Evolutionary conservation across 1,140 invertebrate species (phyloP).

Genomic region (Pollicipes pollicipes): DNA sequence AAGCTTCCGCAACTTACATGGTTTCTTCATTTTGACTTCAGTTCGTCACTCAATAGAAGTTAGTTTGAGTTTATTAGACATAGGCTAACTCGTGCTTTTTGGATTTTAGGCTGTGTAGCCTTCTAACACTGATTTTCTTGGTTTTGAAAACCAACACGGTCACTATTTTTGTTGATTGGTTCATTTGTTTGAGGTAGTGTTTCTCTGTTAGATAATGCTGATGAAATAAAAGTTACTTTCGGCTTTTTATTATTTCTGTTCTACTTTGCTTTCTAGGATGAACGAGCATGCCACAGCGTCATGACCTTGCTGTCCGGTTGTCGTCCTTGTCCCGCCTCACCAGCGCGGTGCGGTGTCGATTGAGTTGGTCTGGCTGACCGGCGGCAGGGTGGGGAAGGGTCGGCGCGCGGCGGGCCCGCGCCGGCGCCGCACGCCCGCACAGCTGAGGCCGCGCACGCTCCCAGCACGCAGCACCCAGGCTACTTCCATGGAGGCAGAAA

Average conservation of each 20-base stretch:
- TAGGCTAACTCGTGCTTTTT: slow-evolving; percentile 1
- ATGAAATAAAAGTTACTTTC: slow-evolving; percentile 2
- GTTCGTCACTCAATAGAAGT: background rate
- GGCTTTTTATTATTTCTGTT: background rate
- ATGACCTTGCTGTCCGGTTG: background rate
- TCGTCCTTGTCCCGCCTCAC: background rate
- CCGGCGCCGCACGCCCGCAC: too few relatives aligned
- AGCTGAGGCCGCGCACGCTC: too few relatives aligned
- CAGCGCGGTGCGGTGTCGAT: too few relatives aligned
- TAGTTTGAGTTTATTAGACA: background rate
- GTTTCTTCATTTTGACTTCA: background rate
- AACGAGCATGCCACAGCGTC: background rate
- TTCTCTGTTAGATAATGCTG: background rate
- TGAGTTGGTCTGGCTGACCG: too few relatives aligned
- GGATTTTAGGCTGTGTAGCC: background rate
- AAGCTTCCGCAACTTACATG: background rate
- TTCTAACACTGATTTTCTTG: background rate
- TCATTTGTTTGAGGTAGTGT: slow-evolving; percentile 1
- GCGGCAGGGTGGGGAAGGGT: background rate
- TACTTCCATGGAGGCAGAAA: background rate
- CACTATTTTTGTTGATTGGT: background rate
- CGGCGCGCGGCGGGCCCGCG: too few relatives aligned
- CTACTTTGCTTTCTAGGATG: background rate
- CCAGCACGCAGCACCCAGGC: background rate
- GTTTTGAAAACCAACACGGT: background rate